phyloP scores from a whole-genome alignment of 2,113 vertebrate genomes.

The Gopherus flavomarginatus region DNA sequence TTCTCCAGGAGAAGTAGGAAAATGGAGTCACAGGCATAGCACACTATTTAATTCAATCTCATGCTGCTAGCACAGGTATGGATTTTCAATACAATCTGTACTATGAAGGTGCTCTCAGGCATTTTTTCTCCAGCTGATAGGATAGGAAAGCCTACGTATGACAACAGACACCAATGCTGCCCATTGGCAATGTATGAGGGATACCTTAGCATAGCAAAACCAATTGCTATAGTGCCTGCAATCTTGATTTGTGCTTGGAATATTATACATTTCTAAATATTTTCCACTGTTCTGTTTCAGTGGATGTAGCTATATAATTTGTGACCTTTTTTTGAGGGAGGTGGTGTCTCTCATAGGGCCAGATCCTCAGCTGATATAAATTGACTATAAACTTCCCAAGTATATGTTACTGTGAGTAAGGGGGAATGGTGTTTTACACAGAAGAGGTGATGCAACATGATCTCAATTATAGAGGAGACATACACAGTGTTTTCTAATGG shows the following conservation, averaged over 20 bases:
- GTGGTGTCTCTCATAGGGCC: not conserved
- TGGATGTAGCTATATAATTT: not conserved
- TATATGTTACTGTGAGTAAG: not conserved
- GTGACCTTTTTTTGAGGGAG: not conserved
- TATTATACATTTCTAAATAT: not conserved
- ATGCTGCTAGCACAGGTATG: not conserved
- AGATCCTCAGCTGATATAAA: not conserved
- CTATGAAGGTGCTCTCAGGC: not conserved
- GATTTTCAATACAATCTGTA: conserved; percentile 36
- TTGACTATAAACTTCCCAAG: not conserved
- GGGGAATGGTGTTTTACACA: not conserved
- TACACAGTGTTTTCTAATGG: not conserved
- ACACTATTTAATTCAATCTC: conserved; percentile 29
- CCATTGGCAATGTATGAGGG: not conserved
- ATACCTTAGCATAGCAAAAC: not conserved
- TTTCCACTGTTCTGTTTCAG: not conserved
- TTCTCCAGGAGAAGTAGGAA: not conserved
- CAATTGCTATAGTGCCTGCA: not conserved
- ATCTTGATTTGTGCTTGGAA: fast-evolving
- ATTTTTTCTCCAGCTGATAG: not conserved
- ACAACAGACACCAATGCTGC: not conserved
- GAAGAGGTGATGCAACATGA: not conserved
- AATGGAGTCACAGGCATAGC: not conserved
- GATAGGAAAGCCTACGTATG: not conserved
- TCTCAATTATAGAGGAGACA: not conserved